Conservation (phyloP, 2,888 invertebrate genomes). For the Caprella mutica region DNA sequence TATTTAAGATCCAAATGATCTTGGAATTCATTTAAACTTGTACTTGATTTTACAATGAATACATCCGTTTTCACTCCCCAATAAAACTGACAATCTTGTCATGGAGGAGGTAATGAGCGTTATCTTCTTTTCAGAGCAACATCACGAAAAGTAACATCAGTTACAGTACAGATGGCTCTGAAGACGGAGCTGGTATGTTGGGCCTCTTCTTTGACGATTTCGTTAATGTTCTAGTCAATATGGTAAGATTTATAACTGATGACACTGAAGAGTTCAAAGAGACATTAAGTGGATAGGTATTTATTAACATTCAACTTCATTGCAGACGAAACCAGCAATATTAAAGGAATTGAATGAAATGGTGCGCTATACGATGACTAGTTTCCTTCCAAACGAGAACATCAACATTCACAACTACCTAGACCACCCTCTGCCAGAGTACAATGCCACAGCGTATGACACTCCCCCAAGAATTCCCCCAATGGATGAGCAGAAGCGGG, state of each 20-base stretch:
- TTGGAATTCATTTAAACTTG: too few relatives aligned
- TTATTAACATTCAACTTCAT: background rate
- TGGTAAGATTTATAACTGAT: background rate
- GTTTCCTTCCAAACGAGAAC: background rate
- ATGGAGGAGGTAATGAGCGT: too few relatives aligned
- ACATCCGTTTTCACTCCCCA: too few relatives aligned
- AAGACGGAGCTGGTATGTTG: background rate
- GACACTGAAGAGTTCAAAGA: background rate
- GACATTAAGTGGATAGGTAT: background rate
- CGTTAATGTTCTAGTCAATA: background rate
- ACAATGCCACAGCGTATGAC: background rate
- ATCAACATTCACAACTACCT: background rate
- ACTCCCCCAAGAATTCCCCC: background rate
- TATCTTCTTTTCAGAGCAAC: background rate
- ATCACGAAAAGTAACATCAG: background rate
- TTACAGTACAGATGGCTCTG: background rate
- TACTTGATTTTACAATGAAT: too few relatives aligned
- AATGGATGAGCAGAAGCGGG: background rate
- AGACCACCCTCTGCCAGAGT: background rate
- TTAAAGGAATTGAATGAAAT: background rate
- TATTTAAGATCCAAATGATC: too few relatives aligned
- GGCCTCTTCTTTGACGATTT: slow-evolving; percentile 3
- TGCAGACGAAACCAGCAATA: slow-evolving; percentile 2
- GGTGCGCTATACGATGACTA: background rate
- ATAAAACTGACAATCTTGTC: too few relatives aligned